Conservation (phyloP, 2,797 vertebrate species). For the Syncerus caffer region DNA sequence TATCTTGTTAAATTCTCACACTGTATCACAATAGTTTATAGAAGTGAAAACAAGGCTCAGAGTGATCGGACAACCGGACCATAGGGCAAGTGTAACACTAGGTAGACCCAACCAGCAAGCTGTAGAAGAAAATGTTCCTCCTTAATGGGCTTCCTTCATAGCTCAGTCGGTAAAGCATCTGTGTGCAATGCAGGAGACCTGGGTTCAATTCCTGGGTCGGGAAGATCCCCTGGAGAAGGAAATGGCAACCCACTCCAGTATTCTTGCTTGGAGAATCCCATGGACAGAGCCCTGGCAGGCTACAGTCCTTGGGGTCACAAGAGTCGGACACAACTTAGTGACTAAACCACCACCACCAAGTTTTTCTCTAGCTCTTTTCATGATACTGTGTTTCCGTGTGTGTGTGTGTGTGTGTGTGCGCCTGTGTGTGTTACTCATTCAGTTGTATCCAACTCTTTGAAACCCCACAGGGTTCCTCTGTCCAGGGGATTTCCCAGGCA, state of each 20-base stretch:
- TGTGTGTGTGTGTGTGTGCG: neutral
- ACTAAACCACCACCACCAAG: neutral
- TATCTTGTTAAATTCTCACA: neutral
- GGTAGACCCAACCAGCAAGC: neutral
- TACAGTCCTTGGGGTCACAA: neutral
- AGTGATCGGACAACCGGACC: neutral
- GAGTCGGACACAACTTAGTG: rapidly evolving
- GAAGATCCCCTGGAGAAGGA: neutral
- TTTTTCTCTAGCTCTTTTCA: neutral
- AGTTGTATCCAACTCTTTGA: neutral
- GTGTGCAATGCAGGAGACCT: neutral
- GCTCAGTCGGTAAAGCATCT: neutral
- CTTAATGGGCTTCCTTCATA: neutral
- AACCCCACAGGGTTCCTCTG: neutral
- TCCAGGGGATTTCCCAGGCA: neutral
- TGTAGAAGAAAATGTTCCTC: neutral
- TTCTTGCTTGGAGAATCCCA: neutral
- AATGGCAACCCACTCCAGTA: neutral
- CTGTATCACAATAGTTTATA: neutral
- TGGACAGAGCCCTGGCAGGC: neutral
- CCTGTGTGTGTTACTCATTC: neutral
- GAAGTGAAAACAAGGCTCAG: neutral
- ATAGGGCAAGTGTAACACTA: neutral
- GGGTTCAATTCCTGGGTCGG: neutral
- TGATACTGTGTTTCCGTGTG: neutral